Base-by-base conservation (phyloP, 2,888 invertebrate species). In the Drosophila aldrichi region DNA sequence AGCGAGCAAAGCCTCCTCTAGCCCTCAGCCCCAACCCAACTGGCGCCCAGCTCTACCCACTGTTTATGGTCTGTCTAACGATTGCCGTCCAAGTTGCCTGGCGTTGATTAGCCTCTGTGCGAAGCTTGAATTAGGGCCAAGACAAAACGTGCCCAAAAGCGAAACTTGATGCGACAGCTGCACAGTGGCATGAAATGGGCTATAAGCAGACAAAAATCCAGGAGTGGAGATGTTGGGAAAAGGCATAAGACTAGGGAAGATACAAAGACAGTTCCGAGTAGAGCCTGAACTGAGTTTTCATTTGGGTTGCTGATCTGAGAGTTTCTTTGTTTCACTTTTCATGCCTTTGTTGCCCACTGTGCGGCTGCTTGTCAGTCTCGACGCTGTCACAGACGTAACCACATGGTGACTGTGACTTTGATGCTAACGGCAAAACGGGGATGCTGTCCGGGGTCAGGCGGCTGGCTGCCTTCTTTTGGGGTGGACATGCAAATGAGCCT, bases 21-120 rank as follows among this genome's bases (percentile, higher is more conserved):
- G n/a, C n/a, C n/a, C n/a, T n/a, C n/a, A 0, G 40, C 38, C 4
- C 38, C 14, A 7, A 0, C 6, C 34, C 8, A 2, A 12, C 51
- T 32, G 52, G 54, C 48, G 46, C 49, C 56, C 75, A 29, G 43
- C 54, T 44, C 56, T 52, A 34, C 49, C 36, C 60, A 49, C 84
- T 86, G 90, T 82, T 86, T 89, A 89, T 86, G 85, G 90, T 81
- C 79, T 85, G 88, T 88, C 85, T 86, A 86, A 86, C 89, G 88
- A 88, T 84, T 84, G 71, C 85, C 85, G 85, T 70, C 83, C 89
- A 84, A 84, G 68, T 89, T 84, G 89, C 82, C 74, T 87, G 88
- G 89, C 90, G 90, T 88, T 86, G 85, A 89, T 86, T 89, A 86
- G 90, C 85, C 84, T 76, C 88, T 79, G 84, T 81, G 83, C 77